Evolutionary conservation across 2,797 vertebrate genomes (phyloP).

Genomic region (Xiphorhynchus erythropygius): DNA sequence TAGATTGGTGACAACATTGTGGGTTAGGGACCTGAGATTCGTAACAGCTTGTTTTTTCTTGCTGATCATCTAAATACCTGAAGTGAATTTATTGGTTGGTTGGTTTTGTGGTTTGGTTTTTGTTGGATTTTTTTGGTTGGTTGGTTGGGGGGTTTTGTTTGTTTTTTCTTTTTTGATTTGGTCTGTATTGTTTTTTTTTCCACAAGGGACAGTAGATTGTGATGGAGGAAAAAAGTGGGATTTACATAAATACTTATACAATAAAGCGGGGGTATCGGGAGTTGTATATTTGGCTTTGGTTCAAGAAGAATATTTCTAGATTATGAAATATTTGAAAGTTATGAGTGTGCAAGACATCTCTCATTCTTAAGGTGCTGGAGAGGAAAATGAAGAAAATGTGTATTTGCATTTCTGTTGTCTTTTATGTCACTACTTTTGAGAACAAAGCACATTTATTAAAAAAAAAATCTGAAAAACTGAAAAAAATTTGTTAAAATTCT

Average conservation of each 20-base stretch:
- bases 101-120: neutral
- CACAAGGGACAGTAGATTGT: neutral
- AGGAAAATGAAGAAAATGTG: conserved; percentile 60
- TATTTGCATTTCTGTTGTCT: conserved; percentile 75
- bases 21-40: neutral
- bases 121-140: neutral
- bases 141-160: neutral
- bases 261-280: neutral
- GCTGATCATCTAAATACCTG: neutral
- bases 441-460: conserved; percentile 82
- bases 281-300: conserved; percentile 51
- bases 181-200: neutral
- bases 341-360: conserved; percentile 35
- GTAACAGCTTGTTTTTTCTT: neutral
- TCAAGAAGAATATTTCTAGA: conserved; percentile 49
- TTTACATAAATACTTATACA: neutral
- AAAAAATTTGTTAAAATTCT: conserved; percentile 5
- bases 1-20: conserved; percentile 35
- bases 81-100: neutral
- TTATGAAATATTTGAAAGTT: conserved; percentile 45
- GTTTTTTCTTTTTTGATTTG: neutral
- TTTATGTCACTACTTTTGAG: conserved; percentile 78
- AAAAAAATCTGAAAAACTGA: conserved; percentile 39
- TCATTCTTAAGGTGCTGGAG: conserved; percentile 48
- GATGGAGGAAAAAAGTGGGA: neutral